Evolutionary conservation across 2,113 vertebrate species (phyloP).

Genomic region (Hypanus sabinus): DNA sequence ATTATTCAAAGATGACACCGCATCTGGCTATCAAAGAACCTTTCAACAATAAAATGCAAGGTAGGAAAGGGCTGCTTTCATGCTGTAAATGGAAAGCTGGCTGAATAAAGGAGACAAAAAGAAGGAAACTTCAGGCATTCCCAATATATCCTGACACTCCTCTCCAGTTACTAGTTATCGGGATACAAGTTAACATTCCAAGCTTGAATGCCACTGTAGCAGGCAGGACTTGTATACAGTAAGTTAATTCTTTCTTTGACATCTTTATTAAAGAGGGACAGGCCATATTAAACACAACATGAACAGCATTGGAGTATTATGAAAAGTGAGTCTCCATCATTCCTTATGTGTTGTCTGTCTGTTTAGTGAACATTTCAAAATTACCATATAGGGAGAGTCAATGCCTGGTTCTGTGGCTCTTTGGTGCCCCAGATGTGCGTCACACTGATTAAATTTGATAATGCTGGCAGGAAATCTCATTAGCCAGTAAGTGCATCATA

Average conservation of each 20-base stretch:
- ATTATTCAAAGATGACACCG: neutral
- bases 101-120: neutral
- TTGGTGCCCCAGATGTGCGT: neutral
- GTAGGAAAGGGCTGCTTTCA: neutral
- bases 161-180: neutral
- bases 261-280: neutral
- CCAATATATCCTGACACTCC: neutral
- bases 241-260: neutral
- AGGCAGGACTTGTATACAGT: neutral
- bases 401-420: neutral
- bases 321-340: slow-evolving; percentile 5
- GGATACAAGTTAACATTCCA: neutral
- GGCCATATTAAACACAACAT: neutral
- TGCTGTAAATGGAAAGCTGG: neutral
- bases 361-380: slow-evolving; percentile 13
- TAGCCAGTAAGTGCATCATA: neutral
- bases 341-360: neutral
- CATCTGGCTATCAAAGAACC: neutral
- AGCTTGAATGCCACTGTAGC: neutral
- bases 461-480: neutral
- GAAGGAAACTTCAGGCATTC: neutral
- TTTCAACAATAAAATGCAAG: neutral
- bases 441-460: slow-evolving; percentile 26
- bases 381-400: neutral
- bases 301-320: neutral